phyloP scores from a whole-genome alignment of 2,113 vertebrate species.

The Rissa tridactyla region DNA sequence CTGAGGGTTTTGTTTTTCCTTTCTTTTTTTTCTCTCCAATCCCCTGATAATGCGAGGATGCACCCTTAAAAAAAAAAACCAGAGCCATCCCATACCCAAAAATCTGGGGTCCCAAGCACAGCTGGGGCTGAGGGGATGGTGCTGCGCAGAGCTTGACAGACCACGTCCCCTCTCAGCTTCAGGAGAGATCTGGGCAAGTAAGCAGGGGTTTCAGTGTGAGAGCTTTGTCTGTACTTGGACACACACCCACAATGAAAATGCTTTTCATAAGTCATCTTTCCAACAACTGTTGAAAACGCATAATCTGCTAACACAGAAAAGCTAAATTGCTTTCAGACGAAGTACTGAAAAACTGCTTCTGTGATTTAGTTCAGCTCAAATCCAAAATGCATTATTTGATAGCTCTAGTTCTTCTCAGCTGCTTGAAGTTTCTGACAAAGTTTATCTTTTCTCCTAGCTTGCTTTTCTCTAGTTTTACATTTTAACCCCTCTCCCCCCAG shows the following conservation, averaged over 20 bases:
- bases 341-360: neutral
- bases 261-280: constrained; percentile 44
- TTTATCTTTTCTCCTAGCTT: neutral
- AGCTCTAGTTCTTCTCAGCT: neutral
- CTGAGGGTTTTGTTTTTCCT: neutral
- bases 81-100: neutral
- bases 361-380: neutral
- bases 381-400: neutral
- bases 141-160: neutral
- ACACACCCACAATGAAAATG: neutral
- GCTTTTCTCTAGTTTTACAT: neutral
- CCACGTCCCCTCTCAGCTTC: neutral
- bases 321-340: constrained; percentile 58
- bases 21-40: neutral
- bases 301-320: constrained; percentile 57
- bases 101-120: neutral
- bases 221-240: constrained; percentile 23
- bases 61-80: neutral
- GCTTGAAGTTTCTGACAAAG: neutral
- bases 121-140: neutral
- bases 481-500: neutral
- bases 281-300: constrained; percentile 57
- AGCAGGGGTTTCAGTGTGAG: neutral
- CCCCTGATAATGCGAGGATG: neutral
- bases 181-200: neutral